A percentile compares a stretch with the other conserved stretches of the same genome.
phyloP scores from a whole-genome alignment of 30 jellyfish, hydroid and myxozoan species.

The Mastigias papua region DNA sequence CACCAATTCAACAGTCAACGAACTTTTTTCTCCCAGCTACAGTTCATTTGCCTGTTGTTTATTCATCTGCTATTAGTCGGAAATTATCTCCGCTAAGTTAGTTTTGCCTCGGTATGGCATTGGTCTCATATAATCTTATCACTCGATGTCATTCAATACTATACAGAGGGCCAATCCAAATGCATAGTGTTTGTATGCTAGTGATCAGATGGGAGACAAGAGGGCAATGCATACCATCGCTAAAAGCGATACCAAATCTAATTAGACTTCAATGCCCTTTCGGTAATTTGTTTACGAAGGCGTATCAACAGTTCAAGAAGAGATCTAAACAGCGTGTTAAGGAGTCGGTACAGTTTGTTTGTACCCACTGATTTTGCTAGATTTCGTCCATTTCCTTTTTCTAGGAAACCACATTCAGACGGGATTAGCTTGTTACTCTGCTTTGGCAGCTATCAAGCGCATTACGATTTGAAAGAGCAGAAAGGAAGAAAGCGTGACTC shows the following conservation, averaged over 20 bases:
- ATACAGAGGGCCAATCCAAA: background rate
- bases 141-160: slow-evolving; percentile 4
- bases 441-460: background rate
- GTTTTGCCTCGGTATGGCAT: background rate
- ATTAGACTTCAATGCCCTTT: slow-evolving; percentile 6
- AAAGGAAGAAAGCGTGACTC: background rate
- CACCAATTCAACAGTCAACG: no score
- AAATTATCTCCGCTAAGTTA: background rate
- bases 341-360: background rate
- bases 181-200: background rate
- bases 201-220: slow-evolving; percentile 8
- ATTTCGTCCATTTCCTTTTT: slow-evolving; percentile 29
- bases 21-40: no score
- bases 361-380: background rate
- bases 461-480: background rate
- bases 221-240: slow-evolving; percentile 24
- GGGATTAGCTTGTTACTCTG: slow-evolving; percentile 21
- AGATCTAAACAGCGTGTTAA: background rate
- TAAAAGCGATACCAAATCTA: slow-evolving; percentile 16
- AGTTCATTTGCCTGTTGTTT: no score
- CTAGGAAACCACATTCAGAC: slow-evolving; percentile 30
- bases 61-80: background rate
- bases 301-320: slow-evolving; percentile 40
- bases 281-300: slow-evolving; percentile 42
- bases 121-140: background rate